These are phyloP conservation scores for Pseudonaja textilis DNA, from an alignment of 2,113 vertebrate genomes.

Conservation along the genomic window DNA sequence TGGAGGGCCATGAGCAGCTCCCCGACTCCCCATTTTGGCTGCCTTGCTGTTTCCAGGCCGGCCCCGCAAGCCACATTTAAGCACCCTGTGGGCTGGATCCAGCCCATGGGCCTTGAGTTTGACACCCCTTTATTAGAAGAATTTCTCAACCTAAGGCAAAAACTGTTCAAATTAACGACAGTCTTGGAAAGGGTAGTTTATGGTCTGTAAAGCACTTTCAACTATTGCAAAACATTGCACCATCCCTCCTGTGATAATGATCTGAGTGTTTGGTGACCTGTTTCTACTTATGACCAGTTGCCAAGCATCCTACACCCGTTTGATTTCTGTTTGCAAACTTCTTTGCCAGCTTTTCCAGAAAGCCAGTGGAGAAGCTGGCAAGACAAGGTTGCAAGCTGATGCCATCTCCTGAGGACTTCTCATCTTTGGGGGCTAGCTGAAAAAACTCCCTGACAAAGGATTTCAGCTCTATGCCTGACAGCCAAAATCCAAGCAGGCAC, in stretches of 20 bases:
- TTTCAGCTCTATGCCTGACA: not conserved
- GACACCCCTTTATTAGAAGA: not conserved
- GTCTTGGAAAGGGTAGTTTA: not conserved
- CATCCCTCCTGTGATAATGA: not conserved
- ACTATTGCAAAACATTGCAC: not conserved
- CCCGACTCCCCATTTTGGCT: too few relatives aligned
- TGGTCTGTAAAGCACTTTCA: not conserved
- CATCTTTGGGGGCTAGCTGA: not conserved
- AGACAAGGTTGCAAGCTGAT: not conserved
- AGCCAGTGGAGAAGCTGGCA: not conserved
- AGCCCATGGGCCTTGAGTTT: too few relatives aligned
- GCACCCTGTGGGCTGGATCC: too few relatives aligned
- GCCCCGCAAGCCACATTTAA: too few relatives aligned
- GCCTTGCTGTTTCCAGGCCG: too few relatives aligned
- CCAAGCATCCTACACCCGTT: not conserved
- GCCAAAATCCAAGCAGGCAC: not conserved
- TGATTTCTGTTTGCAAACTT: not conserved
- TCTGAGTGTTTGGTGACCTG: not conserved
- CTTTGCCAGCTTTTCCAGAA: not conserved
- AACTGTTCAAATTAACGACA: not conserved
- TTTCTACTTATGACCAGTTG: not conserved
- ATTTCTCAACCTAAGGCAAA: not conserved
- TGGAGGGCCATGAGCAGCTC: too few relatives aligned
- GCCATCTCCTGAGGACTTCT: not conserved
- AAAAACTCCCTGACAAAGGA: not conserved